A percentile compares a stretch with the other conserved stretches of the same genome.
phyloP scores from a whole-genome alignment of 2,797 vertebrate species.

The Poeciliopsis turneri region DNA sequence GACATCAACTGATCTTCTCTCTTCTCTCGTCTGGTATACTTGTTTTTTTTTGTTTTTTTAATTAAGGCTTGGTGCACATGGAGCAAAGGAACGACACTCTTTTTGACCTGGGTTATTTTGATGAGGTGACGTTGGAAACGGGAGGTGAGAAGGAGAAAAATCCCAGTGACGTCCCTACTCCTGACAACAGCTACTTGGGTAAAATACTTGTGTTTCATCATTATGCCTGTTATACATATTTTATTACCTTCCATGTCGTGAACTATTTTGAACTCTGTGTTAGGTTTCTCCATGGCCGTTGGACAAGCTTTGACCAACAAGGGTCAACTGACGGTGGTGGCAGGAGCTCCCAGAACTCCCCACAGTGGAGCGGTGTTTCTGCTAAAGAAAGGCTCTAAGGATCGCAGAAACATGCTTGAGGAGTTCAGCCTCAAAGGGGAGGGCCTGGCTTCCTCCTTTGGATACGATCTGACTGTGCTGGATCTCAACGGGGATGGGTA shows the following conservation, averaged over 20 bases:
- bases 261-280: conserved; percentile 26
- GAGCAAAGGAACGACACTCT: conserved; percentile 90
- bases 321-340: conserved; percentile 89
- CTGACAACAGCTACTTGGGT: conserved; percentile 97
- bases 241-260: background rate
- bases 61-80: conserved; percentile 89
- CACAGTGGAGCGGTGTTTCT: conserved; percentile 93
- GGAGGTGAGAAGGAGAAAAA: conserved; percentile 84
- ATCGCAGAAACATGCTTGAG: conserved; percentile 38
- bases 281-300: conserved; percentile 96
- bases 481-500: conserved; percentile 94
- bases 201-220: conserved; percentile 50
- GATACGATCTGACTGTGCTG: conserved; percentile 93
- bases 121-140: conserved; percentile 92
- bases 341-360: conserved; percentile 93
- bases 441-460: conserved; percentile 95
- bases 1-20: background rate
- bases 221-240: background rate
- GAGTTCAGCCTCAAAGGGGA: conserved; percentile 89
- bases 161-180: conserved; percentile 85
- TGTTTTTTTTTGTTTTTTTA: background rate
- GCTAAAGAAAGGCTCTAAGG: conserved; percentile 76
- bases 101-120: conserved; percentile 81
- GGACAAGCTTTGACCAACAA: conserved; percentile 85
- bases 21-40: background rate